Percentiles rank a stretch among this genome's conserved stretches.
Conservation (phyloP, 2,888 invertebrate genomes). For the Aleiodes leptofemur region DNA sequence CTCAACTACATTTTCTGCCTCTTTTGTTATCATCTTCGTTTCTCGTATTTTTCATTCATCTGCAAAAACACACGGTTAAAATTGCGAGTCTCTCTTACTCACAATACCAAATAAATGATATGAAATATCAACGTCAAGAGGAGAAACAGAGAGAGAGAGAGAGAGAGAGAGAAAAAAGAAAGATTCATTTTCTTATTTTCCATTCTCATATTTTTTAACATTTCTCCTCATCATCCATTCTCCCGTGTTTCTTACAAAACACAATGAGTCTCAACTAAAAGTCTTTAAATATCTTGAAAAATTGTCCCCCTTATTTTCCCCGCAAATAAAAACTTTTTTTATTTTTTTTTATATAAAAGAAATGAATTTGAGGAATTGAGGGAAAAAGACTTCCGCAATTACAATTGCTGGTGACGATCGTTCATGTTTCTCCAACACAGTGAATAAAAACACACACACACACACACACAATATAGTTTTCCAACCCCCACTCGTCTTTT, state of each 20-base stretch:
- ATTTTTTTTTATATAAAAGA: neutral
- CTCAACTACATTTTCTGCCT: neutral
- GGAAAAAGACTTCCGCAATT: slow-evolving; percentile 44
- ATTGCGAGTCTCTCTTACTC: no score
- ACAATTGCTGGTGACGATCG: slow-evolving; percentile 36
- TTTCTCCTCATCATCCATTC: slow-evolving; percentile 13
- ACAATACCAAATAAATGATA: no score
- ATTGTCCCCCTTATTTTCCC: slow-evolving; percentile 2
- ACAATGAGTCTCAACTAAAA: slow-evolving; percentile 41
- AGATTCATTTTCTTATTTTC: slow-evolving; percentile 1
- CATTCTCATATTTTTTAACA: neutral
- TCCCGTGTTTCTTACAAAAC: slow-evolving; percentile 39
- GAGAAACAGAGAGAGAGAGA: no score
- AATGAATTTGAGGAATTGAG: slow-evolving; percentile 7
- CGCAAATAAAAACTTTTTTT: neutral
- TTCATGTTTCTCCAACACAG: slow-evolving; percentile 17
- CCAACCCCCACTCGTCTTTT: no score
- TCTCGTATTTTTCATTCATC: no score
- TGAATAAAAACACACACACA: no score
- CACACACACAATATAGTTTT: no score
- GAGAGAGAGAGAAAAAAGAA: no score
- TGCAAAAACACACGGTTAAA: no score
- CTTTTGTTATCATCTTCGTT: no score
- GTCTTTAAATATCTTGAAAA: slow-evolving; percentile 28
- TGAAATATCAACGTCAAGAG: no score